Evolutionary conservation across 2,888 invertebrate species (phyloP).

Genomic region (Oxystoma pomonae): DNA sequence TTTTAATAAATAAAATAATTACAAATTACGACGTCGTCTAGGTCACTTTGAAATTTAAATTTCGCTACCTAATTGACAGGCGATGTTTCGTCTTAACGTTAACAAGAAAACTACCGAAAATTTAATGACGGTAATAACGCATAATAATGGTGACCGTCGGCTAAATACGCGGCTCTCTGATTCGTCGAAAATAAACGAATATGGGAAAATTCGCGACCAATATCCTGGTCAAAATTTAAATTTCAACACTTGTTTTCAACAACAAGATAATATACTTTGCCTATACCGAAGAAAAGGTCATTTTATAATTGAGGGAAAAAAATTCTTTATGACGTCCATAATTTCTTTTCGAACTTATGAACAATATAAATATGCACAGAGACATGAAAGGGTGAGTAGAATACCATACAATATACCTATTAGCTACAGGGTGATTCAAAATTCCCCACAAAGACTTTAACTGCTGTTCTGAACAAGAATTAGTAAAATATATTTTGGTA

Average conservation of each 20-base stretch:
- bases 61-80: neutral
- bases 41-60: neutral
- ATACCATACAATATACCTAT: no score
- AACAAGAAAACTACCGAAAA: neutral
- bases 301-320: neutral
- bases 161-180: neutral
- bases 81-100: neutral
- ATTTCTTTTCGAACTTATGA: neutral
- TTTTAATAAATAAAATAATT: no score
- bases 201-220: neutral
- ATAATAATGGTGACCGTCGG: neutral
- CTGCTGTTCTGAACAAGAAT: no score
- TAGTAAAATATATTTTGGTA: no score
- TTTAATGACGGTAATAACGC: neutral
- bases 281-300: neutral
- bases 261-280: neutral
- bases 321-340: neutral
- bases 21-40: neutral
- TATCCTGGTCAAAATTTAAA: neutral
- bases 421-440: no score
- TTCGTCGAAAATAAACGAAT: neutral
- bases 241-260: neutral
- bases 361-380: neutral
- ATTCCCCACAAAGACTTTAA: no score
- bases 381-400: no score